A percentile compares a stretch with the other conserved stretches of the same genome.
phyloP scores from a whole-genome alignment of 1,140 invertebrate genomes.

The Nephotettix cincticeps region DNA sequence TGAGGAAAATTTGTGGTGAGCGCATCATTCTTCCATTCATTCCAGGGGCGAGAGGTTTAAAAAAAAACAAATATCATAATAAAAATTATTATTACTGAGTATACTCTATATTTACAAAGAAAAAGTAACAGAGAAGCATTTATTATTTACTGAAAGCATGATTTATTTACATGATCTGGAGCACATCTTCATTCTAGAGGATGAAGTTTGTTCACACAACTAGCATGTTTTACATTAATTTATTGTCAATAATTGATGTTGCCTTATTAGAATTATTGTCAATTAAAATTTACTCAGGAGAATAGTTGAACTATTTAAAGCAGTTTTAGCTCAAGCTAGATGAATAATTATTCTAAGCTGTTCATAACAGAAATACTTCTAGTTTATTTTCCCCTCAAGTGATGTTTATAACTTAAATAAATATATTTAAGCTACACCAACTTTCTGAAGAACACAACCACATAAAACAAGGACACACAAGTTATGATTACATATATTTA shows the following conservation, averaged over 20 bases:
- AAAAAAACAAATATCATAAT: no score
- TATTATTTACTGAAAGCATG: conserved; percentile 4
- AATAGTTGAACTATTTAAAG: not conserved
- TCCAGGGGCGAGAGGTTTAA: no score
- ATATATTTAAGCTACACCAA: no score
- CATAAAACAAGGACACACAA: not conserved
- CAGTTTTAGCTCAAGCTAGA: no score
- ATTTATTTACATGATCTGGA: not conserved
- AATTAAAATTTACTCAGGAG: not conserved
- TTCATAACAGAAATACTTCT: no score
- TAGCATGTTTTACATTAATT: not conserved
- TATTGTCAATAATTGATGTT: conserved; percentile 18
- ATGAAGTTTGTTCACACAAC: not conserved
- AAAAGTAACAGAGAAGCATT: conserved; percentile 10
- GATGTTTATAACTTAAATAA: no score
- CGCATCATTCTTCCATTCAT: no score
- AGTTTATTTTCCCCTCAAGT: no score
- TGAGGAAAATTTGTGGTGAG: no score
- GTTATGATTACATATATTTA: not conserved
- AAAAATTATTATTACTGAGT: conserved; percentile 9
- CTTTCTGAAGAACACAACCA: not conserved
- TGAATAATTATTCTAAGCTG: no score
- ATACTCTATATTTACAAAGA: conserved; percentile 2
- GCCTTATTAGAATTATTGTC: conserved; percentile 16
- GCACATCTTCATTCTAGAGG: not conserved